Conservation (phyloP, 1,140 invertebrate species). For the Leptonema lineaticorne region DNA sequence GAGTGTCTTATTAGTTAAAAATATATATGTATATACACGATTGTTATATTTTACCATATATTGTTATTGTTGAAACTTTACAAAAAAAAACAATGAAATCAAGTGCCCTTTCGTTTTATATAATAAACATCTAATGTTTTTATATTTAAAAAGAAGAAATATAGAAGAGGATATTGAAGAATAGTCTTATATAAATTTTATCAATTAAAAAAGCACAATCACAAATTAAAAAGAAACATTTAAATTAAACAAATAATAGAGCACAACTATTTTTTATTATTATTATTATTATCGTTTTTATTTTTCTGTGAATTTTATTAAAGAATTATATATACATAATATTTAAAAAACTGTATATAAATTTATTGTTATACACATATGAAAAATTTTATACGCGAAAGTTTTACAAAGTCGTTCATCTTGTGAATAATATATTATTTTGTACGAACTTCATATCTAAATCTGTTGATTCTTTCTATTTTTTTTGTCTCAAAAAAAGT, state of each 20-base stretch:
- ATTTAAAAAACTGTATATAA: no score
- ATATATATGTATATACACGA: constrained; percentile 3
- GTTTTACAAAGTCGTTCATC: no score
- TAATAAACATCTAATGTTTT: background rate
- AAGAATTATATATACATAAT: no score
- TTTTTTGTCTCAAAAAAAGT: no score
- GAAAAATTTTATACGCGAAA: no score
- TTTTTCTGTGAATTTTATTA: no score
- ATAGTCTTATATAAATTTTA: background rate
- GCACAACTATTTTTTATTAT: background rate
- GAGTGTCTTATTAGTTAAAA: constrained; percentile 27
- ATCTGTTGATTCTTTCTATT: no score
- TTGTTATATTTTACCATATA: background rate
- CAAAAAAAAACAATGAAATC: background rate
- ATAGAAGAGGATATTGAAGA: background rate
- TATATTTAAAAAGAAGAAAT: background rate
- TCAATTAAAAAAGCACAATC: constrained; percentile 11
- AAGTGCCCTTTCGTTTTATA: constrained; percentile 5
- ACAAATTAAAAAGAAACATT: no score
- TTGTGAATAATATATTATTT: no score
- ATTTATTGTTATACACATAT: no score
- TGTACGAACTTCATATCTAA: no score
- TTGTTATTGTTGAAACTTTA: constrained; percentile 4
- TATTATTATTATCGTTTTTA: no score
- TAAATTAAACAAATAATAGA: background rate